Evolutionary conservation across 2,888 invertebrate genomes (phyloP).

Genomic region (Meiosimyza platycephala): DNA sequence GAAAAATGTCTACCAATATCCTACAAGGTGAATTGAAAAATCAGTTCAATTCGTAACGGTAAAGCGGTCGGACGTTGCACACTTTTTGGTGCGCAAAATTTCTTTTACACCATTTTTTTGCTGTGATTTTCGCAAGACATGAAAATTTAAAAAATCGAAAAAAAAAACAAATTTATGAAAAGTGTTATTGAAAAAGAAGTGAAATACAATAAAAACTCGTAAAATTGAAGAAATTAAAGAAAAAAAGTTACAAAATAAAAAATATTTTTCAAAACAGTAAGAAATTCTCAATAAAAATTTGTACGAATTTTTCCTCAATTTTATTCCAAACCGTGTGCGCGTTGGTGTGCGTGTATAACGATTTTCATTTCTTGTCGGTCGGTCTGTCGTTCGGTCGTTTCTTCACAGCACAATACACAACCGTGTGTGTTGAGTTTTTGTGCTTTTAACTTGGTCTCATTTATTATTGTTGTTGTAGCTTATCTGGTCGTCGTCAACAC

Average conservation of each 20-base stretch:
- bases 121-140: not conserved
- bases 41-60: conserved; percentile 55
- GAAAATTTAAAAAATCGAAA: not conserved
- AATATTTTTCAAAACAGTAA: too few relatives aligned
- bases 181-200: not conserved
- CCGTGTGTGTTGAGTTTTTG: not conserved
- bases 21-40: conserved; percentile 54
- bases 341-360: conserved; percentile 2
- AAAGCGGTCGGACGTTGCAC: conserved; percentile 46
- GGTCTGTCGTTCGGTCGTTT: conserved; percentile 1
- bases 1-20: conserved; percentile 45
- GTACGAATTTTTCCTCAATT: not conserved
- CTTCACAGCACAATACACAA: not conserved
- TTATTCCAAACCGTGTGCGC: not conserved
- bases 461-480: conserved; percentile 17
- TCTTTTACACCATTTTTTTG: too few relatives aligned
- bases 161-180: not conserved
- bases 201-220: conserved; percentile 2
- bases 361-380: not conserved
- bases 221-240: conserved; percentile 7
- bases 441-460: conserved; percentile 18
- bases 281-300: too few relatives aligned
- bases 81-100: not conserved
- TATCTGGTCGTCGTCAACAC: not conserved
- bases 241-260: not conserved